Evolutionary conservation across 1,140 invertebrate species (phyloP).

Genomic region (Drosophila pachea): DNA sequence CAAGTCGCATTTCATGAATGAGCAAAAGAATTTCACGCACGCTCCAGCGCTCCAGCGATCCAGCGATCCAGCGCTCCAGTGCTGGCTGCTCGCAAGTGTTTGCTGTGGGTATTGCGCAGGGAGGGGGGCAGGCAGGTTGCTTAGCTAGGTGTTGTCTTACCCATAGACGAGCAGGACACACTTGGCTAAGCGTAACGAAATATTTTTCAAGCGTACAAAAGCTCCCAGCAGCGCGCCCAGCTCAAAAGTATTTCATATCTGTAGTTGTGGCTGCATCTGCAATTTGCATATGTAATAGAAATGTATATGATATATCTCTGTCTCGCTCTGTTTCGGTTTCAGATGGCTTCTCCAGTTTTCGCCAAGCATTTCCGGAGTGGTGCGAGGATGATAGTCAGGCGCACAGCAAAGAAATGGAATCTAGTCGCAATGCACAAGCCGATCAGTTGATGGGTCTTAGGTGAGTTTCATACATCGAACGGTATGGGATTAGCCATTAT

Average conservation of each 20-base stretch:
- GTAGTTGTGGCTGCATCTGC: constrained; percentile 13
- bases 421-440: constrained; percentile 76
- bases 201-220: constrained; percentile 40
- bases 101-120: not conserved
- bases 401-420: constrained; percentile 77
- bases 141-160: constrained; percentile 69
- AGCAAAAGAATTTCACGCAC: constrained; percentile 65
- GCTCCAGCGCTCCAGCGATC: constrained; percentile 52
- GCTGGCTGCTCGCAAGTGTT: not conserved
- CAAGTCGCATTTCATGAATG: constrained; percentile 59
- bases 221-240: constrained; percentile 22
- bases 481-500: not conserved
- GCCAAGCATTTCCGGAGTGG: constrained; percentile 91
- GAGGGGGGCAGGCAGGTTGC: not conserved
- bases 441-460: constrained; percentile 81
- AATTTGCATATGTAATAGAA: constrained; percentile 40
- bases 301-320: constrained; percentile 23
- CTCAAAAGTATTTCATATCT: constrained; percentile 41
- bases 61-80: constrained; percentile 51
- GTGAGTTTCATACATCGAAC: no score
- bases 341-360: constrained; percentile 92
- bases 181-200: constrained; percentile 72
- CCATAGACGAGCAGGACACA: constrained; percentile 60
- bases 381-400: constrained; percentile 83
- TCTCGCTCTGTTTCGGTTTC: constrained; percentile 70